Evolutionary conservation across 2,888 invertebrate genomes (phyloP), one percentile per base, ranked within the genome.

Genomic region (Scaptomyza tumidula): DNA sequence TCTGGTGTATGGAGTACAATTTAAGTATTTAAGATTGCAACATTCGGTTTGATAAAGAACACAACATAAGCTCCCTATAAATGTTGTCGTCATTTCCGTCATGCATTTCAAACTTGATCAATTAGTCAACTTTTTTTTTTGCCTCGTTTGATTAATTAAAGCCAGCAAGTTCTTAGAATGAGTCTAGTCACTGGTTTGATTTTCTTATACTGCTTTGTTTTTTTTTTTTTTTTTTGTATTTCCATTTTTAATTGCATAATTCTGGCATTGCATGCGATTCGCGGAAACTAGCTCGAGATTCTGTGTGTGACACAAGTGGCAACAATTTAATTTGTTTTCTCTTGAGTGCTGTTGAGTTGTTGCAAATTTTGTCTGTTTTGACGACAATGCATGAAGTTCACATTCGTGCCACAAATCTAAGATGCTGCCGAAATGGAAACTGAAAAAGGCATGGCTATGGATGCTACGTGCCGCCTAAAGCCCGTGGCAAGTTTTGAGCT

Each of bases 241-340:
- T 77, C 77, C 81, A 84, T 84, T 84, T 84, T 84, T 84, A 86
- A 84, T 84, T 84, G 86, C 86, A 84, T 84, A 84, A 84, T 84
- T 84, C 78, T 75, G 71, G 65, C 61, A 65, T 71, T 67, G 86
- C 86, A 84, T 86, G 83, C 86, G 48, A 80, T 77, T 82, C 77
- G 66, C 60, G 62, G 70, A 80, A 83, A 53, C 58, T 54, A 48
- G 39, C 13, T 50, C n/a, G 10, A 19, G 29, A 44, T 19, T 19
- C 19, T 43, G 39, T 44, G 60, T 59, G 59, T 62, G 39, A 37
- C 65, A 66, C 63, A 79, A 81, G 78, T 83, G 86, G 76, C 77
- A 86, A 80, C 83, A 84, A 79, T 84, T 86, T 83, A 83, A 83
- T 86, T 82, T 82, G 83, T 86, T 71, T 62, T 65, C 55, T 63